phyloP scores from a whole-genome alignment of 2,888 invertebrate genomes.

The Pegoplata infirma region DNA sequence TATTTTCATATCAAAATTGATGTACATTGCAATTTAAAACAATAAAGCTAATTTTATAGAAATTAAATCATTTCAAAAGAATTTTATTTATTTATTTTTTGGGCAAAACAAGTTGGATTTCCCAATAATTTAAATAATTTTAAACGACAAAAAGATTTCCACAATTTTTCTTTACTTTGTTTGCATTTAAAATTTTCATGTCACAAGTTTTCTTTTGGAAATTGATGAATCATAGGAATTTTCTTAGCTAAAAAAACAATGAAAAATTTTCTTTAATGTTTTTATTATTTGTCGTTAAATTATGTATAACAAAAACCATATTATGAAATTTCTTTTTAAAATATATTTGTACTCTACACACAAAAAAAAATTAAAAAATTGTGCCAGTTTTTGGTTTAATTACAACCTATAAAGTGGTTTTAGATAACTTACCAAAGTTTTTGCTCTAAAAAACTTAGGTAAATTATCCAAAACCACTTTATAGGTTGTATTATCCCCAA shows the following conservation, averaged over 20 bases:
- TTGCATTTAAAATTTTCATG: background rate
- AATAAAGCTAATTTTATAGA: slow-evolving; percentile 8
- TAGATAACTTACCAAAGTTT: no score
- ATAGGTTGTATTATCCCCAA: no score
- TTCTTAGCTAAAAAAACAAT: background rate
- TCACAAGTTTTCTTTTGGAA: background rate
- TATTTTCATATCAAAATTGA: background rate
- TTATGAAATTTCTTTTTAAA: no score
- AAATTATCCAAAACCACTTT: no score
- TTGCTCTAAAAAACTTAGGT: no score
- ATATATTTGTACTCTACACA: no score
- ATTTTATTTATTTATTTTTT: background rate
- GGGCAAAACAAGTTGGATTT: slow-evolving; percentile 6
- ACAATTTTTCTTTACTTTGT: slow-evolving; percentile 1
- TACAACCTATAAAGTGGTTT: no score
- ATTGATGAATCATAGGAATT: background rate
- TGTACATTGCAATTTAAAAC: slow-evolving; percentile 1
- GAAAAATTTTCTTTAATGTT: background rate
- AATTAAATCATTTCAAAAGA: slow-evolving; percentile 27
- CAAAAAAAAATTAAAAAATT: no score
- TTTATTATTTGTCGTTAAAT: no score
- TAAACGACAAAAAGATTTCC: slow-evolving; percentile 1
- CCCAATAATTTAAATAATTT: slow-evolving; percentile 10
- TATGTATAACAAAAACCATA: no score
- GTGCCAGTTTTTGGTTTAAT: no score